A percentile compares a stretch with the other conserved stretches of the same genome.
These are phyloP conservation scores for Beroe ovata DNA, from an alignment of 37 sponge, comb jelly and placozoan genomes.

Conservation along the genomic window DNA sequence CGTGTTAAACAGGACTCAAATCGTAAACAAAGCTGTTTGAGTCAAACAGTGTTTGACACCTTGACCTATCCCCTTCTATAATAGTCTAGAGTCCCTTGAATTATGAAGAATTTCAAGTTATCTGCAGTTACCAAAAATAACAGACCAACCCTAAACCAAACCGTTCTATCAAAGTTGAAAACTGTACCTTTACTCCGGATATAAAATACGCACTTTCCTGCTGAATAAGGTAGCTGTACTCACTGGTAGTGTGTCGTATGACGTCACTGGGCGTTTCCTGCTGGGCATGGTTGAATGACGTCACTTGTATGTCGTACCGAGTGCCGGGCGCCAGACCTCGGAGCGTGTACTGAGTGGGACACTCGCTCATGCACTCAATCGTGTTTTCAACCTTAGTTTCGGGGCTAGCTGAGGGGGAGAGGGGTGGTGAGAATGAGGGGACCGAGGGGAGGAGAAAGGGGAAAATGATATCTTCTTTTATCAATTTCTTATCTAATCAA, in stretches of 20 bases:
- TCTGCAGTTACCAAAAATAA: too few species aligned
- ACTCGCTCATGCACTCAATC: not conserved
- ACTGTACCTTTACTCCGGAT: too few species aligned
- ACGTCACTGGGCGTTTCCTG: not conserved
- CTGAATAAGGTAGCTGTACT: too few species aligned
- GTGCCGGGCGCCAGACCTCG: constrained; percentile 44
- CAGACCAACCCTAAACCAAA: too few species aligned
- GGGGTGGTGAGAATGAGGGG: not conserved
- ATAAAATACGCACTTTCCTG: too few species aligned
- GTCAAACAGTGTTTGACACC: too few species aligned
- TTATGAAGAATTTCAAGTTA: not conserved
- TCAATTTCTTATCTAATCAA: too few species aligned
- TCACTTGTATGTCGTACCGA: not conserved
- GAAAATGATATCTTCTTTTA: not conserved
- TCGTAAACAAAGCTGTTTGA: too few species aligned
- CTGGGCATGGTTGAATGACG: not conserved
- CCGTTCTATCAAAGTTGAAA: too few species aligned
- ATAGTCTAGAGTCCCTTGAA: too few species aligned
- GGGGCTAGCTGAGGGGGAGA: constrained; percentile 4
- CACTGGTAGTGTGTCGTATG: constrained; percentile 37
- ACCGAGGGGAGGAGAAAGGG: not conserved
- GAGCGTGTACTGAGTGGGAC: constrained; percentile 49
- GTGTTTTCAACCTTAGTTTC: constrained; percentile 3
- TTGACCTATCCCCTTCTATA: not conserved
- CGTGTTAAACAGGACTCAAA: too few species aligned